A percentile compares a stretch with the other conserved stretches of the same genome.
Conservation (phyloP, 2,113 vertebrate genomes). For the Uria lomvia region DNA sequence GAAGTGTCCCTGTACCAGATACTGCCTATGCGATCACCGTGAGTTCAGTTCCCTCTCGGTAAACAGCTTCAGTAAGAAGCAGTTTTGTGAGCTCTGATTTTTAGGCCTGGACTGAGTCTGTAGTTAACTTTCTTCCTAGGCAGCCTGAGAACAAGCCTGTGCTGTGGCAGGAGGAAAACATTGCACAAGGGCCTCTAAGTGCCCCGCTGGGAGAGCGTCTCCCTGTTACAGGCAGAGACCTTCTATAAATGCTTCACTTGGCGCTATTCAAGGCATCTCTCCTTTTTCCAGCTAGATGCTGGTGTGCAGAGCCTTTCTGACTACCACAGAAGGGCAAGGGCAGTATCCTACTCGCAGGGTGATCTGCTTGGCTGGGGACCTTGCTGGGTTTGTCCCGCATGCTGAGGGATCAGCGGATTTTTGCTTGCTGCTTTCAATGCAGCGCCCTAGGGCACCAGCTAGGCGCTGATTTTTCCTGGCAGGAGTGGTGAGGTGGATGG, state of each 20-base stretch:
- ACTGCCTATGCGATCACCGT: not conserved
- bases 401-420: not conserved
- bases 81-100: not conserved
- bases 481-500: not conserved
- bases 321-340: not conserved
- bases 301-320: not conserved
- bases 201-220: not conserved
- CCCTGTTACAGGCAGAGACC: not conserved
- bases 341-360: not conserved
- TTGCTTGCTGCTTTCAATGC: not conserved
- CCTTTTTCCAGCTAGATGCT: not conserved
- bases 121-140: not conserved
- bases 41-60: not conserved
- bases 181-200: not conserved
- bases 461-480: not conserved
- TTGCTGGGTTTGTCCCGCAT: not conserved
- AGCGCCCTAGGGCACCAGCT: not conserved
- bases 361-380: no score
- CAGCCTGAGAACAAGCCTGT: not conserved
- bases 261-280: not conserved
- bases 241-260: not conserved
- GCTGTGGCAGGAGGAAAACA: not conserved
- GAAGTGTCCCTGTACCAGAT: no score
- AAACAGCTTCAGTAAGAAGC: not conserved
- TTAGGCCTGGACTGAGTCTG: not conserved